These are phyloP conservation scores for Nansenia antarctica DNA, from an alignment of 2,113 vertebrate genomes.

Conservation along the genomic window DNA sequence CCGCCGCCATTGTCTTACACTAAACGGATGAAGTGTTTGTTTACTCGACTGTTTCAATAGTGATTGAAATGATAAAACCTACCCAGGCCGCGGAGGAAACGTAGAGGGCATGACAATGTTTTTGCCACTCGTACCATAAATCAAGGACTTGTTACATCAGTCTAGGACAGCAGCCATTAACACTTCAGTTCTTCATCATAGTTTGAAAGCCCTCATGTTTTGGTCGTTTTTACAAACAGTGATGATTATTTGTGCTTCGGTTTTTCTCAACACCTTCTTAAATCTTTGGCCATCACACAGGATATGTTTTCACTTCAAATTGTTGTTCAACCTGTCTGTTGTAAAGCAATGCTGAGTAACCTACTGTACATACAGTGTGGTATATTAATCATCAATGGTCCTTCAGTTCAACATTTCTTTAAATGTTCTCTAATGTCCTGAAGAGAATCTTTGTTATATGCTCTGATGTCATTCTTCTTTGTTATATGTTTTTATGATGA, in stretches of 20 bases:
- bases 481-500: too few relatives aligned
- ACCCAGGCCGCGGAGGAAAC: slow-evolving; percentile 31
- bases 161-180: slow-evolving; percentile 24
- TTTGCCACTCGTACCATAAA: slow-evolving; percentile 41
- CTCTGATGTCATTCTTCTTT: too few relatives aligned
- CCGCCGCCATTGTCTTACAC: slow-evolving; percentile 55
- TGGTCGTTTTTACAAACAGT: slow-evolving; percentile 36
- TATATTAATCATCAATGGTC: too few relatives aligned
- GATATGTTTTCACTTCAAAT: slow-evolving; percentile 8
- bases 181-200: slow-evolving; percentile 36
- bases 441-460: too few relatives aligned
- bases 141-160: slow-evolving; percentile 54
- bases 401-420: too few relatives aligned
- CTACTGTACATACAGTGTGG: too few relatives aligned
- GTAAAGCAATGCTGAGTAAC: not conserved
- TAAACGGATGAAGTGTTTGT: slow-evolving; percentile 71
- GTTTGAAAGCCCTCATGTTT: slow-evolving; percentile 37
- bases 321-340: not conserved
- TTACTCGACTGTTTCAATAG: slow-evolving; percentile 67
- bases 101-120: slow-evolving; percentile 34
- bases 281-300: slow-evolving; percentile 17
- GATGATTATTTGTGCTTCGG: slow-evolving; percentile 33
- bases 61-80: slow-evolving; percentile 72
- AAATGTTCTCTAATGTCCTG: too few relatives aligned
- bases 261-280: slow-evolving; percentile 5